Percentiles rank a stretch among this genome's conserved stretches.
Conservation (phyloP, 2,797 vertebrate genomes). For the Thamnophis elegans region DNA sequence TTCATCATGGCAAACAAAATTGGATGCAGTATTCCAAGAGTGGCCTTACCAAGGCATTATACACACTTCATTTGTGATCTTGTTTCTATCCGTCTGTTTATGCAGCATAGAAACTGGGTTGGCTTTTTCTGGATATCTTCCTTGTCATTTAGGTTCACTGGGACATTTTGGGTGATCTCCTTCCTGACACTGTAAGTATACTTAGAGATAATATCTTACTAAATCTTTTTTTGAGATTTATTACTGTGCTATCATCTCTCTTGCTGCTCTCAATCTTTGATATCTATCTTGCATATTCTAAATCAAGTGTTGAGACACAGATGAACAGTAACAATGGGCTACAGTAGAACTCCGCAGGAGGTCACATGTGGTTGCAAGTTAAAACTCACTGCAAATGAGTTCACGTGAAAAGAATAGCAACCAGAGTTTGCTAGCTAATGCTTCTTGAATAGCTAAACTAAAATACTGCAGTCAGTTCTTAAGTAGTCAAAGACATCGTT, state of each 20-base stretch:
- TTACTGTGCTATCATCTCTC: not conserved
- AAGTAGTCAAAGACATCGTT: conserved; percentile 55
- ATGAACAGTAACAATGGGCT: not conserved
- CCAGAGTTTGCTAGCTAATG: conserved; percentile 47
- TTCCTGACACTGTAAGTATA: not conserved
- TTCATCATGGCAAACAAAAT: too few relatives aligned
- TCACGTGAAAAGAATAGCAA: not conserved
- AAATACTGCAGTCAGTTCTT: conserved; percentile 65
- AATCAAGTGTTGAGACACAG: not conserved
- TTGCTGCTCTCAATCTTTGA: not conserved
- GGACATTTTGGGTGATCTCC: not conserved
- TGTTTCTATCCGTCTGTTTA: too few relatives aligned
- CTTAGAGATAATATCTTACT: not conserved
- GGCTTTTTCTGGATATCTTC: not conserved
- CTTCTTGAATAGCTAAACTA: conserved; percentile 53
- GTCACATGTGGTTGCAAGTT: not conserved
- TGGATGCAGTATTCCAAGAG: too few relatives aligned
- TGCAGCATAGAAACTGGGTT: too few relatives aligned
- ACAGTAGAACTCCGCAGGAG: not conserved
- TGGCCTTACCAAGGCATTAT: too few relatives aligned
- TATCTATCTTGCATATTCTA: not conserved
- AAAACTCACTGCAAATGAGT: not conserved
- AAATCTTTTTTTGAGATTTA: not conserved
- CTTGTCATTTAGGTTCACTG: not conserved
- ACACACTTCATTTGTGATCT: too few relatives aligned